Evolutionary conservation across 2,797 vertebrate genomes (phyloP).

Genomic region (Toxotes lorentzi): DNA sequence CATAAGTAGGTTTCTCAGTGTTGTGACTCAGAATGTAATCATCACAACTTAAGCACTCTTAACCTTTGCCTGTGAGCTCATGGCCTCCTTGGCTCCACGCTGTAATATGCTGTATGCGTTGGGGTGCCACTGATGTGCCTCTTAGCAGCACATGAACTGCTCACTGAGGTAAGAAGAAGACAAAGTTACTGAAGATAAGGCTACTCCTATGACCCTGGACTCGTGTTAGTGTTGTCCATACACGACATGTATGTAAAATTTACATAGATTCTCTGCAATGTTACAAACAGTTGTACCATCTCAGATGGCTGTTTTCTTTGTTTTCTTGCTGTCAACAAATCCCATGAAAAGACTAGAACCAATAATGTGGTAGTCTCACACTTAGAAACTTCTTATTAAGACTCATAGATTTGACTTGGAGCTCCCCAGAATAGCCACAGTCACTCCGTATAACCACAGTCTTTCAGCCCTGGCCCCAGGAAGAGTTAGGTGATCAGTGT

Average conservation of each 20-base stretch:
- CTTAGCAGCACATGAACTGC: constrained; percentile 20
- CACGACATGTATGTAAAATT: background rate
- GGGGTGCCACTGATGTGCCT: constrained; percentile 40
- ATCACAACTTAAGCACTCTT: constrained; percentile 61
- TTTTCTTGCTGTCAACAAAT: background rate
- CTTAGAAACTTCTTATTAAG: background rate
- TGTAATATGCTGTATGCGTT: constrained; percentile 53
- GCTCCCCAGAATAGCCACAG: background rate
- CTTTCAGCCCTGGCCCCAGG: background rate
- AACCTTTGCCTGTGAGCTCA: constrained; percentile 63
- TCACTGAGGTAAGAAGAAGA: constrained; percentile 1
- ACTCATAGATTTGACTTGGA: background rate
- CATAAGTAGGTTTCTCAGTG: constrained; percentile 49
- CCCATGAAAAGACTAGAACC: background rate
- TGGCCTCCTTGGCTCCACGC: constrained; percentile 38
- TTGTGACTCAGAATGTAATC: constrained; percentile 60
- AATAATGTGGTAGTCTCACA: background rate
- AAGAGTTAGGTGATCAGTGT: background rate
- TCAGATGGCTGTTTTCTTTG: background rate
- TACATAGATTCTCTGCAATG: background rate
- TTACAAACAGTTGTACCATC: background rate
- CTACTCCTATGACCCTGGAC: background rate
- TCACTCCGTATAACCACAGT: no score
- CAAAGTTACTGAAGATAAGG: background rate
- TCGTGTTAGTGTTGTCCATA: background rate